Base-by-base conservation (phyloP, 2,113 vertebrate genomes). In the Albula goreensis region DNA sequence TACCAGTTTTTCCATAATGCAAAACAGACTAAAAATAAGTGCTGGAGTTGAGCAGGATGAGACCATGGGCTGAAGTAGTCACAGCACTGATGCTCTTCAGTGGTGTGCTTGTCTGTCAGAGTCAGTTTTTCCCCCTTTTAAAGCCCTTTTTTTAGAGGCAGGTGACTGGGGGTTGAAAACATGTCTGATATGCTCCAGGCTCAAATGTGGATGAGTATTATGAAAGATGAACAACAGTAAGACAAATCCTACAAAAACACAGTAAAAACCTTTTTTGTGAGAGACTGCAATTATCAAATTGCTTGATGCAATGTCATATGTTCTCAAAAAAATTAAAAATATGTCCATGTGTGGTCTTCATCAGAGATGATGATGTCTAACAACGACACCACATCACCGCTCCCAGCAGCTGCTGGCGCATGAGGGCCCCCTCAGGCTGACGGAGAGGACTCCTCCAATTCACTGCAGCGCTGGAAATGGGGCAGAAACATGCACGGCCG, bases 351-450 rank as follows among this genome's bases (percentile, higher is more conserved):
- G 10, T 1, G 50, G 50, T 31, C 50, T 53, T 56, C 51, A 17
- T 82, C 80, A 66, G n/a, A 11, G 41, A 53, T 84, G 13, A 84
- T 41, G 50, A n/a, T 66, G 78, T 77, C 51, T 52, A 48, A 66
- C 19, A n/a, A 22, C 49, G 1, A 15, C 56, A 60, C 56, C 56
- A 1, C 7, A 41, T 41, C 56, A 10, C 56, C 56, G 11, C 56
- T 15, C 60, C 60, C 17, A 66, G 60, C 60, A 66, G 60, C 60
- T 66, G 60, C n/a, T 5, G 78, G 78, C 31, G 31, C 78, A 80
- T 5, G 0, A 48, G 13, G 41, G 50, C 22, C 50, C 74, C 70
- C 74, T 53, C 74, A 31, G 74, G 74, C 22, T 1, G 17, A 57
- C 2, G 17, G 51, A 74, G 83, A 51, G 12, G 53, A 4, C 5